Base-by-base conservation (phyloP, 64 coral and sea anemone species). In the Porites australiensis region DNA sequence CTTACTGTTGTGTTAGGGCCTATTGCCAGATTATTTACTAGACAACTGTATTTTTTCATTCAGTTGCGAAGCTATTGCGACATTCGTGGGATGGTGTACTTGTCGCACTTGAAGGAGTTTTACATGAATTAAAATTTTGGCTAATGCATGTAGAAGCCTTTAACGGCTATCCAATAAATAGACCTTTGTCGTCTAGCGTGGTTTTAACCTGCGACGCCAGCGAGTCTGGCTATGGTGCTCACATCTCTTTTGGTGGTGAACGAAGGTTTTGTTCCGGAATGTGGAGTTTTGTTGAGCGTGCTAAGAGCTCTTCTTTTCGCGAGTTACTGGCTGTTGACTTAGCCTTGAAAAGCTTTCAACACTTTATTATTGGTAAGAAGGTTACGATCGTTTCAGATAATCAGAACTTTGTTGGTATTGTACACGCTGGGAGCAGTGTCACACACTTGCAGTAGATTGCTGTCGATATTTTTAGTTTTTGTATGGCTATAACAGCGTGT, bases 11-110 rank as follows among this genome's bases (percentile, higher is more conserved):
- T 77, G 65, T 53, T 90, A 15, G 77, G 77, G 14, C 76, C 88
- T 7, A 54, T 54, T 54, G 52, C 52, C 52, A 54, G 52, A 54
- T 76, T 89, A 21, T 89, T 89, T 23, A 89, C 87, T 2, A 75
- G 87, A 89, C 82, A 85, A 44, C 64, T 85, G 82, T 85, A 85
- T 85, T 22, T 37, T 4, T 88, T 88, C n/a, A 46, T 72, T 58
- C 50, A 53, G n/a, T n/a, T n/a, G n/a, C n/a, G n/a, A n/a, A n/a
- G n/a, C n/a, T n/a, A 54, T 7, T 13, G 3, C 72, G 67, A 52
- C 16, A 44, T n/a, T 88, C 86, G 16, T 88, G 86, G 86, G 69
- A 60, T 54, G 27, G 75, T 69, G 45, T 73, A 9, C 12, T 88
- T 47, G 8, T 6, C 13, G 46, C 46, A 8, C 44, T 9, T 54